phyloP scores from a whole-genome alignment of 2,888 invertebrate genomes.

The Tenthredo distinguenda region DNA sequence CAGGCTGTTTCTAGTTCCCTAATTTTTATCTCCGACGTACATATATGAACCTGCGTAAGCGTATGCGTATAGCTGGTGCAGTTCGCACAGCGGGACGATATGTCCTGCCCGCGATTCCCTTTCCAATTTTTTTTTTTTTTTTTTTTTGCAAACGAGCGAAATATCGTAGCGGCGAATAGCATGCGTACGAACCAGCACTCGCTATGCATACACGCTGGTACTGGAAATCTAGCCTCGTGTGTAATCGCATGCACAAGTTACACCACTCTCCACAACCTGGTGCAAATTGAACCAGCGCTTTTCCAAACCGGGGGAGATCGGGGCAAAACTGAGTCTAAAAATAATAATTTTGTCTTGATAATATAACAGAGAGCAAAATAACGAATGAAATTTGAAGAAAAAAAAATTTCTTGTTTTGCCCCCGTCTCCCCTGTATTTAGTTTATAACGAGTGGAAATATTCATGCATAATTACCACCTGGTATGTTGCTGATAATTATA shows the following conservation, averaged over 20 bases:
- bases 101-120: neutral
- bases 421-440: neutral
- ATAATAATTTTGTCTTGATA: too few relatives aligned
- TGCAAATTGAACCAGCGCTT: neutral
- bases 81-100: too few relatives aligned
- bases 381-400: too few relatives aligned
- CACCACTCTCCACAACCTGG: neutral
- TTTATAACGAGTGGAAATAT: neutral
- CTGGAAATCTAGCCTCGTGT: neutral
- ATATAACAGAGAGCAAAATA: too few relatives aligned
- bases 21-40: neutral
- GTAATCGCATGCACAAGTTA: neutral
- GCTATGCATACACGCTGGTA: neutral
- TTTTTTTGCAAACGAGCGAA: slow-evolving; percentile 14
- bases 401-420: too few relatives aligned
- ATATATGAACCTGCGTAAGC: too few relatives aligned
- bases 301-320: neutral
- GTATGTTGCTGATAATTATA: neutral
- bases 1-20: slow-evolving; percentile 22
- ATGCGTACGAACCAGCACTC: neutral
- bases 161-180: neutral
- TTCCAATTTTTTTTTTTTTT: neutral
- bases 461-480: neutral
- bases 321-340: too few relatives aligned
- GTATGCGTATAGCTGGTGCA: too few relatives aligned